Conservation (phyloP, 2,797 vertebrate species). For the Melanotaenia trifasciata region DNA sequence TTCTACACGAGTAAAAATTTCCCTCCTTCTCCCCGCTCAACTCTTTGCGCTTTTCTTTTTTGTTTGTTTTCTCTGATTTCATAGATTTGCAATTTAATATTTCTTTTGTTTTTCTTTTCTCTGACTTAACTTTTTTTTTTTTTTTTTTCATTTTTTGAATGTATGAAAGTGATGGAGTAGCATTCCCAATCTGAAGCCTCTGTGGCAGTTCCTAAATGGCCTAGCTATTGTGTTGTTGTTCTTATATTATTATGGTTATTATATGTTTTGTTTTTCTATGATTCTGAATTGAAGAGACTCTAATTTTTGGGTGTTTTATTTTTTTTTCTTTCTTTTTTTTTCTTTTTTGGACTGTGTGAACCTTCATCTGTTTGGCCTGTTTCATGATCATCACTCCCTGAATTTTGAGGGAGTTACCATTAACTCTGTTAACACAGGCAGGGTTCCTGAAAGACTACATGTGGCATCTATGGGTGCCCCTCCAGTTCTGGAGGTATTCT, state of each 20-base stretch:
- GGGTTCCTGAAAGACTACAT: constrained; percentile 57
- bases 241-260: constrained; percentile 75
- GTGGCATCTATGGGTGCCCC: constrained; percentile 37
- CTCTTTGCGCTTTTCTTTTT: constrained; percentile 60
- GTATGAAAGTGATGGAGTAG: constrained; percentile 91
- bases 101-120: constrained; percentile 40
- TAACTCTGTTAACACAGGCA: constrained; percentile 53
- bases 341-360: constrained; percentile 66
- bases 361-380: constrained; percentile 61
- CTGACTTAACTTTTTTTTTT: constrained; percentile 35
- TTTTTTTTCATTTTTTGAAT: constrained; percentile 81
- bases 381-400: constrained; percentile 67
- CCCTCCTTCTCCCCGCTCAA: constrained; percentile 55
- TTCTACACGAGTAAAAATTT: constrained; percentile 94
- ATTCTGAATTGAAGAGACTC: constrained; percentile 77
- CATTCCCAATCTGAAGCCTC: constrained; percentile 88
- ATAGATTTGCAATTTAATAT: constrained; percentile 66
- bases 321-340: too few species aligned
- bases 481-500: constrained; percentile 39
- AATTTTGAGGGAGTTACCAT: constrained; percentile 47
- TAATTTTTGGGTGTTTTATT: constrained; percentile 63
- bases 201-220: constrained; percentile 80
- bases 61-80: constrained; percentile 60
- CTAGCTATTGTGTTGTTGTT: constrained; percentile 82
- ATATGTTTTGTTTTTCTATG: constrained; percentile 79